These are phyloP conservation scores for Laothoe populi DNA, from an alignment of 2,888 invertebrate genomes.

Conservation along the genomic window DNA sequence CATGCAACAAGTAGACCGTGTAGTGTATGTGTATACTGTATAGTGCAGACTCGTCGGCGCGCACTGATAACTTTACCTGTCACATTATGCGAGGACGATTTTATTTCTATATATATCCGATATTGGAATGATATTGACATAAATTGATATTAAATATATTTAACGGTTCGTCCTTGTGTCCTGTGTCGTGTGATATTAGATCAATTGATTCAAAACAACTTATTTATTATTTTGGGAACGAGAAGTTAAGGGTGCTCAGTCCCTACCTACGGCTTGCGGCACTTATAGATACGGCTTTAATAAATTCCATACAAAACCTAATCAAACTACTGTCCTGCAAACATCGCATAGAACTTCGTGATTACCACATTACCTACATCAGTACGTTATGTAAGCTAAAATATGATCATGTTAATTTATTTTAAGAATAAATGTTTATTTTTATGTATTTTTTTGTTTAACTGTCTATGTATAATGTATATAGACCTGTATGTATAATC, in stretches of 20 bases:
- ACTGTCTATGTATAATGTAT: constrained; percentile 28
- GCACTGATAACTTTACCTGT: not conserved
- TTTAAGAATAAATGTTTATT: constrained; percentile 62
- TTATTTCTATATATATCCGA: constrained; percentile 28
- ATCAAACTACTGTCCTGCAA: not conserved
- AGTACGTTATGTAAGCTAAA: constrained; percentile 49
- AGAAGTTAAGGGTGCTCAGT: not conserved
- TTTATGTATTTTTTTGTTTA: constrained; percentile 46
- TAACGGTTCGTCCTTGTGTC: constrained; percentile 12
- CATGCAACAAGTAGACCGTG: no score
- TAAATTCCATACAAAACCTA: not conserved
- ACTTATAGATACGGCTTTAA: no score
- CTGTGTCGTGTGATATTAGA: constrained; percentile 8
- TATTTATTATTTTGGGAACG: not conserved
- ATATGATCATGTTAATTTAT: constrained; percentile 63
- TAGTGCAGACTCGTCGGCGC: not conserved
- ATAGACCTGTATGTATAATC: constrained; percentile 31
- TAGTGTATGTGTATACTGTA: no score
- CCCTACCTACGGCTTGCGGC: no score
- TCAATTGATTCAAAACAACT: constrained; percentile 6
- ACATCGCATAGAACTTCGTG: constrained; percentile 36
- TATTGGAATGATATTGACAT: constrained; percentile 33
- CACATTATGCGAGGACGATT: constrained; percentile 12
- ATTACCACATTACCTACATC: constrained; percentile 57
- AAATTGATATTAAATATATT: constrained; percentile 32